These are phyloP conservation scores for Tiliacea citrago DNA, from an alignment of 2,888 invertebrate genomes.

Conservation along the genomic window DNA sequence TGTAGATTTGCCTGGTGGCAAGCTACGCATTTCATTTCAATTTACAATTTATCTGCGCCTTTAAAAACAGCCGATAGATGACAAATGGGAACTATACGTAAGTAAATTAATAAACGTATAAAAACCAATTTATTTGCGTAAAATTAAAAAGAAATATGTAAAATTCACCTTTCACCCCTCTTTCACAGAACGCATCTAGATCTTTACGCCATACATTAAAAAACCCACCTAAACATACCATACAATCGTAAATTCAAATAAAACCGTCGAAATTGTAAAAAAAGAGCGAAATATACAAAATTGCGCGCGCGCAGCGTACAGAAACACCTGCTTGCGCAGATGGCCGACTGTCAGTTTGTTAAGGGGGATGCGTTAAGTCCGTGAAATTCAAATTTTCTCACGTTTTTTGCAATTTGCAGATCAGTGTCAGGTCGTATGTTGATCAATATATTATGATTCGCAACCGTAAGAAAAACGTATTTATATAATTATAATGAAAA, in stretches of 20 bases:
- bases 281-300: slow-evolving; percentile 54
- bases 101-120: neutral
- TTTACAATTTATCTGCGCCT: neutral
- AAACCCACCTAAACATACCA: slow-evolving; percentile 28
- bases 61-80: neutral
- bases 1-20: too few species aligned
- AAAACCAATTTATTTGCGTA: slow-evolving; percentile 4
- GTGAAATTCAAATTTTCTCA: slow-evolving; percentile 8
- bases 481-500: neutral
- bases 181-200: slow-evolving; percentile 30
- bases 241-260: slow-evolving; percentile 65
- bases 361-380: neutral
- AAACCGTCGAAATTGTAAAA: slow-evolving; percentile 64
- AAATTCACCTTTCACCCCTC: neutral
- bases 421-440: neutral
- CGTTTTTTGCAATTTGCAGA: neutral
- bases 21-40: neutral
- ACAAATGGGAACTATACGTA: neutral
- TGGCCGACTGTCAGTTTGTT: slow-evolving; percentile 58
- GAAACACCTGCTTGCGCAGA: slow-evolving; percentile 67
- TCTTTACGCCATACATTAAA: slow-evolving; percentile 17
- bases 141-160: too few species aligned
- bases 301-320: slow-evolving; percentile 52
- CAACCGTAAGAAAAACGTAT: neutral
- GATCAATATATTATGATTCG: neutral